Conservation (phyloP, 2,113 vertebrate species). For the Corythoichthys haematopterus region DNA sequence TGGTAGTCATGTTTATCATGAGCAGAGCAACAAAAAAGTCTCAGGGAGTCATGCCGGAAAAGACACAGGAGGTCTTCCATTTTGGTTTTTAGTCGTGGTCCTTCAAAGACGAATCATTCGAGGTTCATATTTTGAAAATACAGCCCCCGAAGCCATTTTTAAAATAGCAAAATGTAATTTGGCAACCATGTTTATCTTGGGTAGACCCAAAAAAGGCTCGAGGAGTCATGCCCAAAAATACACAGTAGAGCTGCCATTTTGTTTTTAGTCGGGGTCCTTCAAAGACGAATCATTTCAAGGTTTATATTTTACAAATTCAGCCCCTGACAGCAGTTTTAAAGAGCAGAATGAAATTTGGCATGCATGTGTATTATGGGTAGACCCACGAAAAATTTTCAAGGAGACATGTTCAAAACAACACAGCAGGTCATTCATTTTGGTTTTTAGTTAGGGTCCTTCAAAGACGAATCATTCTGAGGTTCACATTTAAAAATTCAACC, state of each 20-base stretch:
- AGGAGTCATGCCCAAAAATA: too few species aligned
- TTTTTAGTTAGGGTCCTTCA: not conserved
- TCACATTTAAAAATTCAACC: not conserved
- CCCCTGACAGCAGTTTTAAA: not conserved
- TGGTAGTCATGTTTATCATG: too few species aligned
- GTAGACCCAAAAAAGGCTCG: too few species aligned
- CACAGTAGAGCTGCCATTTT: too few species aligned
- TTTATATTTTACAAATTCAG: too few species aligned
- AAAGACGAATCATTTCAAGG: too few species aligned
- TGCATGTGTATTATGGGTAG: not conserved
- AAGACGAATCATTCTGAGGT: too few species aligned
- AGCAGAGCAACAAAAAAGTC: not conserved
- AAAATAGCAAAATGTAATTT: too few species aligned
- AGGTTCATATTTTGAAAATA: not conserved
- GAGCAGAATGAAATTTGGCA: not conserved
- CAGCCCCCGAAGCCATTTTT: not conserved
- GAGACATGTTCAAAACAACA: not conserved
- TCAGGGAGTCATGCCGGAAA: not conserved
- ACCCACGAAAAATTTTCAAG: not conserved
- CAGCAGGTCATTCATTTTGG: not conserved
- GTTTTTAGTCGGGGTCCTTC: too few species aligned
- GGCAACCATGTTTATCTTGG: too few species aligned
- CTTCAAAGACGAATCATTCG: too few species aligned
- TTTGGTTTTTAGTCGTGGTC: not conserved
- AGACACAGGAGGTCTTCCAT: not conserved